Evolutionary conservation across 2,113 vertebrate genomes (phyloP).

Genomic region (Colaptes auratus): DNA sequence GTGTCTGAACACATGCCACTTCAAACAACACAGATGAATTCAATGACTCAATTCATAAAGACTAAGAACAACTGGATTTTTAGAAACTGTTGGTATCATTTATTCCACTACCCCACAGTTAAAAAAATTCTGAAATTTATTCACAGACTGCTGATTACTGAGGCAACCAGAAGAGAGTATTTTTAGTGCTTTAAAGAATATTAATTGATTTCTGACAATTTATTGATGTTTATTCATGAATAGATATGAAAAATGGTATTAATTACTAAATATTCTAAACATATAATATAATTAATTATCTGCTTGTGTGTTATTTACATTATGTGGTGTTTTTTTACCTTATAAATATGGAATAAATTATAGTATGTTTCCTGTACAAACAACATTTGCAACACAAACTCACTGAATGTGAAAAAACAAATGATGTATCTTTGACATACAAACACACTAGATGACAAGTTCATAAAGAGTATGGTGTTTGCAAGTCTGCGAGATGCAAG

Average conservation of each 20-base stretch:
- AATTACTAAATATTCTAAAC: background rate
- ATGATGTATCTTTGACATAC: background rate
- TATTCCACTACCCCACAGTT: background rate
- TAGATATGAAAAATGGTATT: background rate
- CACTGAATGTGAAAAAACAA: background rate
- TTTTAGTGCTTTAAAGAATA: background rate
- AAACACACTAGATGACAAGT: background rate
- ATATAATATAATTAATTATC: background rate
- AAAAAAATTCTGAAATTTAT: background rate
- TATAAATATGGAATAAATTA: background rate
- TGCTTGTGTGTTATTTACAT: background rate
- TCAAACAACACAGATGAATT: background rate
- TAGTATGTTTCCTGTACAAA: background rate
- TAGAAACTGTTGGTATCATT: background rate
- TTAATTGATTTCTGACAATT: background rate
- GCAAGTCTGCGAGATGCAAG: background rate
- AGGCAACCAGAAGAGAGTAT: background rate
- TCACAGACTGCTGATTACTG: background rate
- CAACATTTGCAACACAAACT: background rate
- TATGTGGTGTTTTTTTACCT: background rate
- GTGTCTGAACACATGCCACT: background rate
- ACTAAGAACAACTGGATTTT: background rate
- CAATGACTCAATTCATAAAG: background rate
- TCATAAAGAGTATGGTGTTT: background rate
- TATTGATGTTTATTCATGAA: rapidly evolving